These are phyloP conservation scores for Solenopsis fugax DNA, from an alignment of 1,140 invertebrate species.

Conservation along the genomic window DNA sequence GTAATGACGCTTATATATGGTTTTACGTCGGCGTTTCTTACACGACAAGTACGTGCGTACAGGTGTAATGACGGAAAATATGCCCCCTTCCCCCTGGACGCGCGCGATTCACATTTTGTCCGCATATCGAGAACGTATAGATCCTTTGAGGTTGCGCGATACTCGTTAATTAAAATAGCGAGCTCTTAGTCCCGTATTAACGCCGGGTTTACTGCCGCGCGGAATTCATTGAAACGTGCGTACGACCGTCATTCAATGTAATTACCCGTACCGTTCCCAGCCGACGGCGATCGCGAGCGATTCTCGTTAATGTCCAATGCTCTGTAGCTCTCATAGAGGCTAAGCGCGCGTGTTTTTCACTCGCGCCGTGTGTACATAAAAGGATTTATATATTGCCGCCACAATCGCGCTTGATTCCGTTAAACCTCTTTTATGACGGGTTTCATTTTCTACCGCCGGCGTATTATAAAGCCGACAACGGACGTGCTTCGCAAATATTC, in stretches of 20 bases:
- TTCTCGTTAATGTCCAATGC: constrained; percentile 72
- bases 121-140: constrained; percentile 25
- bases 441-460: constrained; percentile 61
- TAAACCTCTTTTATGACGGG: constrained; percentile 64
- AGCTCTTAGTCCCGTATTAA: constrained; percentile 83
- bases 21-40: constrained; percentile 13
- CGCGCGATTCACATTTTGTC: constrained; percentile 21
- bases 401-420: constrained; percentile 67
- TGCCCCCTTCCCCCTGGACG: neutral
- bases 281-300: constrained; percentile 66
- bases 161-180: constrained; percentile 85
- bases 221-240: constrained; percentile 83
- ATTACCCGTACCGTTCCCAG: constrained; percentile 77
- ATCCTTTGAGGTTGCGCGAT: constrained; percentile 61
- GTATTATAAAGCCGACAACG: constrained; percentile 25
- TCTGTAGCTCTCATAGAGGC: constrained; percentile 22
- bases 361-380: constrained; percentile 31
- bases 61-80: neutral
- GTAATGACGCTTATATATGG: neutral
- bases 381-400: constrained; percentile 34
- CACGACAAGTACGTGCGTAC: neutral
- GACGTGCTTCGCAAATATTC: constrained; percentile 16
- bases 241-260: constrained; percentile 68
- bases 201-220: constrained; percentile 81
- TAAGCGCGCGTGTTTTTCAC: constrained; percentile 57